Percentiles rank a stretch among this genome's conserved stretches.
Evolutionary conservation across 2,888 invertebrate genomes (phyloP).

Genomic region (Eumacrocentrus americanus): DNA sequence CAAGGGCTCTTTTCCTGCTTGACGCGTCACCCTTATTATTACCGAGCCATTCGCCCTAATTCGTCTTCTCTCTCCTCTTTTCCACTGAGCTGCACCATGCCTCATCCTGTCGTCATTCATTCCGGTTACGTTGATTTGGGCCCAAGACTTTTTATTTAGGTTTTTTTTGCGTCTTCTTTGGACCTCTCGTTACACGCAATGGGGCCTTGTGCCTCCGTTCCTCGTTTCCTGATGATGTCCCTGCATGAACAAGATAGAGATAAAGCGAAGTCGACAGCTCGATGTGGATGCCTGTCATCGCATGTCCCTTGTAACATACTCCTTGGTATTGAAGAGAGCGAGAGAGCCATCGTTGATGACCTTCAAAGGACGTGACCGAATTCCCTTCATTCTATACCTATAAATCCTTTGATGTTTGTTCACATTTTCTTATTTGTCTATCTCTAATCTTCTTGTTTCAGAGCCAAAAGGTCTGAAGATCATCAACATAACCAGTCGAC

Average conservation of each 20-base stretch:
- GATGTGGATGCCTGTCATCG: neutral
- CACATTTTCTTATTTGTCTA: too few species aligned
- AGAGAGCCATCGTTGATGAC: too few species aligned
- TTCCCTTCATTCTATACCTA: slow-evolving; percentile 5
- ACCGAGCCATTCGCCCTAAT: slow-evolving; percentile 50
- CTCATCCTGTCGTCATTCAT: slow-evolving; percentile 45
- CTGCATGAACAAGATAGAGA: neutral
- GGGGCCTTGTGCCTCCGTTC: neutral
- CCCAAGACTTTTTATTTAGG: neutral
- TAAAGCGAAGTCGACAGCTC: neutral
- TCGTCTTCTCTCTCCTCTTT: slow-evolving; percentile 29
- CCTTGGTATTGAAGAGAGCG: too few species aligned
- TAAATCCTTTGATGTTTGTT: slow-evolving; percentile 6
- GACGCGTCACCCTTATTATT: slow-evolving; percentile 42
- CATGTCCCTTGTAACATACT: neutral
- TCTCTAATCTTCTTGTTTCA: slow-evolving; percentile 39
- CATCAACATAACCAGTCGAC: slow-evolving; percentile 27
- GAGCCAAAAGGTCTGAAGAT: slow-evolving; percentile 44
- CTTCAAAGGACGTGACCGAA: neutral
- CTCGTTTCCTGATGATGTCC: neutral
- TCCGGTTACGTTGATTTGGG: slow-evolving; percentile 38
- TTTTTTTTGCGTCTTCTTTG: neutral
- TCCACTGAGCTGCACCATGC: slow-evolving; percentile 12
- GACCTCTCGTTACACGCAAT: slow-evolving; percentile 26
- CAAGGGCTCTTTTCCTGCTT: slow-evolving; percentile 38